Conservation (phyloP, 2,113 vertebrate species). For the Cercopithecus mona region DNA sequence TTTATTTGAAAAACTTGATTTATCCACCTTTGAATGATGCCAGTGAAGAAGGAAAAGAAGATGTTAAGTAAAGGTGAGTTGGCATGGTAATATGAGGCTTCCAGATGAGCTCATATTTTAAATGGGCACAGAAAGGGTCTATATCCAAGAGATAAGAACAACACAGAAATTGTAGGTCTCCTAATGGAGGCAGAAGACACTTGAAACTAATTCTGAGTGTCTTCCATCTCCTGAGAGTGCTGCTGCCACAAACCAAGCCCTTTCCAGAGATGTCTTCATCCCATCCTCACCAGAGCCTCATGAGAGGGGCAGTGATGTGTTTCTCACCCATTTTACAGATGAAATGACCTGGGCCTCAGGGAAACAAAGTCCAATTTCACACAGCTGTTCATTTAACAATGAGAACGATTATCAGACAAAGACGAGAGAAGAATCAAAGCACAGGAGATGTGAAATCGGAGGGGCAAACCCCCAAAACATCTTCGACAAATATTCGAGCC, state of each 20-base stretch:
- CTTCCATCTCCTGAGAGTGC: neutral
- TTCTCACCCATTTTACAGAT: neutral
- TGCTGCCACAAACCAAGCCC: neutral
- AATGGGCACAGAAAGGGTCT: neutral
- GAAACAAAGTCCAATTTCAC: neutral
- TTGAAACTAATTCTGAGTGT: too few relatives aligned
- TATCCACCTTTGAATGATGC: neutral
- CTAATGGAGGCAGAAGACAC: neutral
- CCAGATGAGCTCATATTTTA: neutral
- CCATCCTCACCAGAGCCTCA: neutral
- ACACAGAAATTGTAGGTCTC: neutral
- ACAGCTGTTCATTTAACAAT: neutral
- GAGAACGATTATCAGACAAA: neutral
- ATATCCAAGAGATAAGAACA: neutral
- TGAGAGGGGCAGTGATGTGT: fast-evolving
- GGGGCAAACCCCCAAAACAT: neutral
- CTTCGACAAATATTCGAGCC: neutral
- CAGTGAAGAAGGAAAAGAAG: neutral
- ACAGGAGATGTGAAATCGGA: fast-evolving
- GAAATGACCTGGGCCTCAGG: neutral
- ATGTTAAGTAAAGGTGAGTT: neutral
- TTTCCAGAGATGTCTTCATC: neutral
- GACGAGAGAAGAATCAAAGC: neutral
- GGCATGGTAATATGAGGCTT: neutral
- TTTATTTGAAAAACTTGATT: neutral